Evolutionary conservation across 53 echinoderm and acorn worm species (phyloP).

Genomic region (Holothuria scabra): DNA sequence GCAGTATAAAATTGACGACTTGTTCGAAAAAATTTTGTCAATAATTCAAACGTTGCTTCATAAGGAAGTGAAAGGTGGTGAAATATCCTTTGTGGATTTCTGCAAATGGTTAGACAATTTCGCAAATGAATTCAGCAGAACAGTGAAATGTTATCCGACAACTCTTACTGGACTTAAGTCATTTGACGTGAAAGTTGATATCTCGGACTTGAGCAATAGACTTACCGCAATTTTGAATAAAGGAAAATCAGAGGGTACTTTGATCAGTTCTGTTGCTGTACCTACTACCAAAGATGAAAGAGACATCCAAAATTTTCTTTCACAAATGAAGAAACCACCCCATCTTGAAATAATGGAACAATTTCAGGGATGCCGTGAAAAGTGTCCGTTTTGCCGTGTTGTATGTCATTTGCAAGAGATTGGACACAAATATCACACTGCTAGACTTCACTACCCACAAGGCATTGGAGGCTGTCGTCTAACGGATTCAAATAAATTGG

Average conservation of each 20-base stretch:
- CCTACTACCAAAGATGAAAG: conserved; percentile 9
- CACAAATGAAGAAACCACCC: conserved; percentile 1
- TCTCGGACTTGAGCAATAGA: background rate
- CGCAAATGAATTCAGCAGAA: background rate
- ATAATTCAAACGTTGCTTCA: background rate
- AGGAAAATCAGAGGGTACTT: background rate
- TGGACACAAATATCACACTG: conserved; percentile 13
- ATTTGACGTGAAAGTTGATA: conserved; percentile 7
- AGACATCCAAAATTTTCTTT: background rate
- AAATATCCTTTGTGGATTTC: background rate
- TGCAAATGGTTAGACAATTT: conserved; percentile 19
- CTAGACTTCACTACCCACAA: conserved; percentile 19
- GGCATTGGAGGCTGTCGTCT: conserved; percentile 14
- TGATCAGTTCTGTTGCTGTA: background rate
- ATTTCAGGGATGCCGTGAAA: background rate
- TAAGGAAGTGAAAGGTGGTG: background rate
- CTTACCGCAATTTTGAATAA: background rate
- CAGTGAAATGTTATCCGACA: background rate
- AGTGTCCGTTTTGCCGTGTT: conserved; percentile 26
- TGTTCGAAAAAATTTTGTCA: background rate
- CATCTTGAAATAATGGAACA: conserved; percentile 38
- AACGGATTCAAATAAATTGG: conserved; percentile 6
- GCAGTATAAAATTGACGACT: background rate
- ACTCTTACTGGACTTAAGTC: conserved; percentile 19
- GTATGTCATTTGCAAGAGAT: conserved; percentile 29